These are phyloP conservation scores for Drosophila niveifrons DNA, from an alignment of 2,888 invertebrate species.

Conservation along the genomic window DNA sequence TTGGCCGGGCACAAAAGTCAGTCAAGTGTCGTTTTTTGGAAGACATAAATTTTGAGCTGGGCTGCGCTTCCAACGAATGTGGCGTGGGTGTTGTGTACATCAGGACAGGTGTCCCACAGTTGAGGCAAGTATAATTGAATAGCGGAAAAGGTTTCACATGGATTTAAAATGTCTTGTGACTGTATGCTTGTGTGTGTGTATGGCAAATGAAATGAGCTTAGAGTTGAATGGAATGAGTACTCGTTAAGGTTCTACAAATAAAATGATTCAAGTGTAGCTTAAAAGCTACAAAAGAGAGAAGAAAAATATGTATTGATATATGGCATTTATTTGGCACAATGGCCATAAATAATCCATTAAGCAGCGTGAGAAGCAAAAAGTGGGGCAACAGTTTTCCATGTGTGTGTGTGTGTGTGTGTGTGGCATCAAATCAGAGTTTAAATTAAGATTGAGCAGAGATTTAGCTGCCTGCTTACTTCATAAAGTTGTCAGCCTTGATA, in stretches of 20 bases:
- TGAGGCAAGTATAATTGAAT: slow-evolving; percentile 61
- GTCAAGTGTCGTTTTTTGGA: slow-evolving; percentile 68
- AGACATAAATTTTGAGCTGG: slow-evolving; percentile 66
- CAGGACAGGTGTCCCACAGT: slow-evolving; percentile 56
- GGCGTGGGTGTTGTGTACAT: slow-evolving; percentile 18
- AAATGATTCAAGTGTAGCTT: slow-evolving; percentile 24
- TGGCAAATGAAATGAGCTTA: slow-evolving; percentile 50
- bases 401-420: too few species aligned
- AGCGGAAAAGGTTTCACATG: slow-evolving; percentile 62
- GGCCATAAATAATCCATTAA: slow-evolving; percentile 14
- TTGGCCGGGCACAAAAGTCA: slow-evolving; percentile 65
- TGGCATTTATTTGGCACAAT: neutral
- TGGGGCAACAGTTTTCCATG: neutral
- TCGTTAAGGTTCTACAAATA: slow-evolving; percentile 14
- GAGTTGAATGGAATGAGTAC: slow-evolving; percentile 41
- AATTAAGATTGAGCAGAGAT: neutral
- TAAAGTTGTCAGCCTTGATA: neutral
- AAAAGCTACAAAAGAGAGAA: slow-evolving; percentile 13
- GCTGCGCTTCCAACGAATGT: slow-evolving; percentile 6
- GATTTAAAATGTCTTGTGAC: slow-evolving; percentile 52
- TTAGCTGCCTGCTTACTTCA: neutral
- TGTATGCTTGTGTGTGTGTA: slow-evolving; percentile 6
- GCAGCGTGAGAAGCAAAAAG: slow-evolving; percentile 13
- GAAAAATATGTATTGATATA: slow-evolving; percentile 10
- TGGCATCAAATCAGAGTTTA: neutral